phyloP scores from a whole-genome alignment of 2,113 vertebrate species.

The Trogon melanurus region DNA sequence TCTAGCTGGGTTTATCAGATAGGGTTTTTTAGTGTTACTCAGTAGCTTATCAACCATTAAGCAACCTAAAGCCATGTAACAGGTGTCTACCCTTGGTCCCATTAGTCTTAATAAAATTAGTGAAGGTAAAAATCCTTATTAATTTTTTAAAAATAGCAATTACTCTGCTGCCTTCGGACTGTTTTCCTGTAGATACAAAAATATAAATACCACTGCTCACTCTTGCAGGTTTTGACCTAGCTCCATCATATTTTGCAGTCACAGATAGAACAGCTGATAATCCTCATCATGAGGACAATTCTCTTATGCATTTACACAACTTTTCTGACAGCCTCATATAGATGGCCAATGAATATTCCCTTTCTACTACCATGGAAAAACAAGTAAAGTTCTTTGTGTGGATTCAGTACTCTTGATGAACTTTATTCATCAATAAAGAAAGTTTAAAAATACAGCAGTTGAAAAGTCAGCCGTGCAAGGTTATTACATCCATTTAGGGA shows the following conservation, averaged over 20 bases:
- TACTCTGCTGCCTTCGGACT: background rate
- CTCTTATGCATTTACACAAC: background rate
- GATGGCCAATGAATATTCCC: background rate
- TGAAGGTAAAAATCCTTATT: background rate
- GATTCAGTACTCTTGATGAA: background rate
- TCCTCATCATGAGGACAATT: background rate
- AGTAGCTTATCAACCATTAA: background rate
- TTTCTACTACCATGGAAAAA: background rate
- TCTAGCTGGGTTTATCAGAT: background rate
- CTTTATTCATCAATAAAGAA: background rate
- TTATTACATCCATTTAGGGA: background rate
- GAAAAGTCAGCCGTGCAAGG: background rate
- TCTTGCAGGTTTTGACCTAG: background rate
- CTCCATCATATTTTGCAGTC: background rate
- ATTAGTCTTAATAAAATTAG: background rate
- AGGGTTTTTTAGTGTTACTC: background rate
- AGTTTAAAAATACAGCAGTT: background rate
- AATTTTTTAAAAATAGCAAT: background rate
- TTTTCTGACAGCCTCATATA: background rate
- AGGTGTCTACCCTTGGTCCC: background rate
- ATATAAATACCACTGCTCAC: background rate
- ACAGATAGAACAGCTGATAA: background rate
- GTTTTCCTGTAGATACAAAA: background rate
- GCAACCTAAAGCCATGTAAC: background rate
- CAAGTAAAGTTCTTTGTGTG: background rate